phyloP scores from a whole-genome alignment of 2,113 vertebrate genomes.

The Lepisosteus oculatus region DNA sequence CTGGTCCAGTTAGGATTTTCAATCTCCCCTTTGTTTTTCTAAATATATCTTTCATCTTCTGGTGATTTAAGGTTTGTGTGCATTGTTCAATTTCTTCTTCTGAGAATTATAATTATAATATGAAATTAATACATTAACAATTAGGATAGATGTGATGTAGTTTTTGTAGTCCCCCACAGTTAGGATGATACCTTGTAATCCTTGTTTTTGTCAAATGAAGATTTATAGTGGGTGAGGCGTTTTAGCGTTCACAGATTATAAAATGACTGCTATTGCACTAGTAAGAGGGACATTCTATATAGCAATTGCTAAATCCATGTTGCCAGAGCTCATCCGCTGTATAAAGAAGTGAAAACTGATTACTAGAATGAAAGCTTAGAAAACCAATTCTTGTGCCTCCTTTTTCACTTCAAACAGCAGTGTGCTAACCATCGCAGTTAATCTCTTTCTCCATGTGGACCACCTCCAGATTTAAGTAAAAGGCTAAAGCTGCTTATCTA shows the following conservation, averaged over 20 bases:
- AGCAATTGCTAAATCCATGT: constrained; percentile 32
- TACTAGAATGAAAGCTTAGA: constrained; percentile 45
- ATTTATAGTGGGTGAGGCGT: not conserved
- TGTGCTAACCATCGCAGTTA: constrained; percentile 16
- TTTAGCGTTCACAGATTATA: constrained; percentile 1
- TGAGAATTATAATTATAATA: too few species aligned
- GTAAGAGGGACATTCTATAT: not conserved
- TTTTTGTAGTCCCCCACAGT: not conserved
- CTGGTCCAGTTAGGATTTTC: too few species aligned
- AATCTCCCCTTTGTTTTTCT: too few species aligned
- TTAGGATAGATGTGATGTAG: too few species aligned
- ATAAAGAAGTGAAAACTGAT: constrained; percentile 49
- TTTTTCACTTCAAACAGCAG: constrained; percentile 14
- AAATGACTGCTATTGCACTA: not conserved
- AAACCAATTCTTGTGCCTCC: constrained; percentile 32
- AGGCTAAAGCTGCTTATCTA: constrained; percentile 18
- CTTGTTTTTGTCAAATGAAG: not conserved
- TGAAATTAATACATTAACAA: too few species aligned
- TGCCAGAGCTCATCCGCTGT: constrained; percentile 50
- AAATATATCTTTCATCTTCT: too few species aligned
- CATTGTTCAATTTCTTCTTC: too few species aligned
- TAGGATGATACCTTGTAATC: not conserved
- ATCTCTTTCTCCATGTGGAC: constrained; percentile 19
- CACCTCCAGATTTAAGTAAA: constrained; percentile 20
- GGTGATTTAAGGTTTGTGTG: too few species aligned